Base-by-base conservation (phyloP, 2,797 vertebrate species). In the Moxostoma hubbsi region DNA sequence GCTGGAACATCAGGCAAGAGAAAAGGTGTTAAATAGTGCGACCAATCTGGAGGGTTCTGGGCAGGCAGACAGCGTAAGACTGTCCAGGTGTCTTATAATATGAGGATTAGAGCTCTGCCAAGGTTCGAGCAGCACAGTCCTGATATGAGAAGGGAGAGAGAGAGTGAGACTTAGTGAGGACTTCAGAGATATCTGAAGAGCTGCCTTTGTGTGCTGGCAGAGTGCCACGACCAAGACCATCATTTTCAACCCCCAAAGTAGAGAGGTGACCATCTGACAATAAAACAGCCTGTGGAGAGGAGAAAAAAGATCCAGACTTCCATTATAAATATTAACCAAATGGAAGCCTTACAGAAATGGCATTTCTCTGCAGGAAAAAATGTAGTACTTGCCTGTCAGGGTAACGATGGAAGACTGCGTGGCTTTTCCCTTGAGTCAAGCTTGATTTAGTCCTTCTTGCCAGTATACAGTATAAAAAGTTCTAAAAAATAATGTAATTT, bases 241-340 rank as follows among this genome's bases (percentile, higher is more conserved):
- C 36, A 59, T 70, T 83, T 80, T 75, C 82, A 81, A 84, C 80
- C 81, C 78, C 81, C 71, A 88, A 89, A 90, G 91, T 85, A 90
- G 68, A 88, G 77, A 83, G 73, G 84, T 85, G 88, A 81, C 88
- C 90, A 88, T 89, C 87, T 89, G 86, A 89, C 88, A 88, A 86
- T 89, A 86, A 91, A 91, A 88, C 85, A 88, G 76, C 76, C 85
- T 74, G 82, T 78, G 84, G 88, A 90, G 79, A 63, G 45, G 63
- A 89, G 90, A 90, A 89, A 90, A 88, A 84, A 75, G 86, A 82
- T 81, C 79, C 83, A 83, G 82, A 74, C 86, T 89, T 88, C 87
- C 87, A 88, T 90, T 88, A 89, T 87, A 92, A 93, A 92, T 92
- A 92, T 93, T 92, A 92, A 94, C 93, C 86, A 91, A 92, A 92